Evolutionary conservation across 2,797 vertebrate species (phyloP).

Genomic region (Brotula barbata): DNA sequence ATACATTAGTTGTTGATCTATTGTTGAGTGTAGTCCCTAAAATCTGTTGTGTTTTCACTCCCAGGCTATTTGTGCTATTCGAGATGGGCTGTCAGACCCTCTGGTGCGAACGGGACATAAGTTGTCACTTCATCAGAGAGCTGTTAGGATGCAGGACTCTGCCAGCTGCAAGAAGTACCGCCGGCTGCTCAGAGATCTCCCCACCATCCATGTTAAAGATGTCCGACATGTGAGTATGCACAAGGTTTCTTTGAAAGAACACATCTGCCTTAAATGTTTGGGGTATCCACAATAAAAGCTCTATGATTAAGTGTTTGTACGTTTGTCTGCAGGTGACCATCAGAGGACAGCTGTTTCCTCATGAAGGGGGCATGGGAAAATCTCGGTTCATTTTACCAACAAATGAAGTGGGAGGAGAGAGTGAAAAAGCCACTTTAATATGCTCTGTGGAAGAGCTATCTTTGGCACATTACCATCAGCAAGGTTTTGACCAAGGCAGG

Average conservation of each 20-base stretch:
- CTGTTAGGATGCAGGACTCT: conserved; percentile 85
- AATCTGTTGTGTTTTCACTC: conserved; percentile 1
- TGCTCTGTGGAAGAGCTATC: conserved; percentile 95
- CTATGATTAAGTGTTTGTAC: not conserved
- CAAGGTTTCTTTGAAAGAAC: not conserved
- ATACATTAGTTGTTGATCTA: not conserved
- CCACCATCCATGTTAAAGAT: conserved; percentile 79
- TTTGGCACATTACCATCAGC: conserved; percentile 84
- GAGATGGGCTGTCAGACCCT: conserved; percentile 85
- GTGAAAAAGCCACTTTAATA: conserved; percentile 78
- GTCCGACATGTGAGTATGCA: conserved; percentile 85
- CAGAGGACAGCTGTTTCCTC: conserved; percentile 91
- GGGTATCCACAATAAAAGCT: not conserved
- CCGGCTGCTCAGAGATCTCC: conserved; percentile 79
- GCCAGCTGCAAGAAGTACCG: conserved; percentile 81
- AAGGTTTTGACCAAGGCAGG: conserved; percentile 92
- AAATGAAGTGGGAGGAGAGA: conserved; percentile 46
- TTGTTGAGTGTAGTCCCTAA: not conserved
- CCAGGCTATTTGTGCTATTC: conserved; percentile 85
- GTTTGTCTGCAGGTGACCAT: conserved; percentile 86
- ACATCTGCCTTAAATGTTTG: not conserved
- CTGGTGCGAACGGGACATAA: conserved; percentile 90
- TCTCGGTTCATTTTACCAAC: conserved; percentile 87
- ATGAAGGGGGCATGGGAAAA: conserved; percentile 88
- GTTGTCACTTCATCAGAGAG: conserved; percentile 89